These are phyloP conservation scores for Dione vanillae DNA, from an alignment of 2,888 invertebrate genomes.

Conservation along the genomic window DNA sequence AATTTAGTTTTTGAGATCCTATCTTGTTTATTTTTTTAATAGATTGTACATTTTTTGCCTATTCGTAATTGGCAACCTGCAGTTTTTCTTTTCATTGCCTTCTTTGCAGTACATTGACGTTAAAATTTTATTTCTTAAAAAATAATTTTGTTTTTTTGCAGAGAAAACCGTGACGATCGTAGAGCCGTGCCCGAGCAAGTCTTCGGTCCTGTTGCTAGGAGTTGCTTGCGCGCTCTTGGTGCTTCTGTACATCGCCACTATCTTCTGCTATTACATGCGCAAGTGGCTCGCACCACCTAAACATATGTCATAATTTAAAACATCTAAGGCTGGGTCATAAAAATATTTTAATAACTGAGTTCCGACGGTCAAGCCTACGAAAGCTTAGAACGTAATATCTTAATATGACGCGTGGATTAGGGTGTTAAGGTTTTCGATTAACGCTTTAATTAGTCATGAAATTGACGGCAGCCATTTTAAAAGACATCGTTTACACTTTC, in stretches of 20 bases:
- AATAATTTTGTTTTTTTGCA: constrained; percentile 67
- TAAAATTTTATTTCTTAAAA: neutral
- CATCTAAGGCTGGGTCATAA: constrained; percentile 40
- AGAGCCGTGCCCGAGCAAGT: constrained; percentile 96
- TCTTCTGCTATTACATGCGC: constrained; percentile 97
- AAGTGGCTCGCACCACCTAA: constrained; percentile 95
- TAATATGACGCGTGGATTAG: neutral
- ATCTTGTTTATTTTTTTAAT: neutral
- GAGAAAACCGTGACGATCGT: constrained; percentile 95
- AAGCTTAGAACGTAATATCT: neutral
- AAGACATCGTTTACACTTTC: constrained; percentile 7
- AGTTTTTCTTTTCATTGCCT: constrained; percentile 24
- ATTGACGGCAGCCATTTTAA: constrained; percentile 8
- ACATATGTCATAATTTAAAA: constrained; percentile 84
- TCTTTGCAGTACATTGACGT: constrained; percentile 9
- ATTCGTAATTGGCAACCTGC: constrained; percentile 18
- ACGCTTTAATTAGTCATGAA: constrained; percentile 18
- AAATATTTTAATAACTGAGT: constrained; percentile 40
- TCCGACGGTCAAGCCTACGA: constrained; percentile 40
- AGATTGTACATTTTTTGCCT: constrained; percentile 13
- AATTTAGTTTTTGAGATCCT: constrained; percentile 22
- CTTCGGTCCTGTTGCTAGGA: constrained; percentile 94
- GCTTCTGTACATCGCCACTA: constrained; percentile 94
- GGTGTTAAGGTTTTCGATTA: neutral
- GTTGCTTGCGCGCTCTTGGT: constrained; percentile 95